Evolutionary conservation across 1,140 invertebrate species (phyloP), one percentile per base, ranked within the genome.

Genomic region (Drosophila seguyi): DNA sequence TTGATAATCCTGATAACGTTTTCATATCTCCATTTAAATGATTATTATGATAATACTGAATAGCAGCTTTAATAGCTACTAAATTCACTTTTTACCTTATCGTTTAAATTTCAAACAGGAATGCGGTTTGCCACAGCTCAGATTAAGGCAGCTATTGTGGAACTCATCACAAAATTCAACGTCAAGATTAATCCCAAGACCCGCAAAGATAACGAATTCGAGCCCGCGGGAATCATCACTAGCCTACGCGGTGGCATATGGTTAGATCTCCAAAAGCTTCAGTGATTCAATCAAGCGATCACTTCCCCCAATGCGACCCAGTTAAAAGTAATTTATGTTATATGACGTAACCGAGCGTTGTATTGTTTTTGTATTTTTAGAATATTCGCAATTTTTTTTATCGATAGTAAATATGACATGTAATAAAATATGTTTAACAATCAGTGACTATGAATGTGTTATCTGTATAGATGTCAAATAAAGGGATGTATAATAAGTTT

Each of bases 61-160:
- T 29, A 27, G 14, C 22, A 11, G n/a, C n/a, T n/a, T n/a, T 38
- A 1, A 25, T 13, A 14, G n/a, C 18, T 13, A 3, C 13, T 22
- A 20, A 20, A 14, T 10, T 6, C 11, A 10, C 8, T 13, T 16
- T 48, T 5, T 5, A 38, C 16, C 10, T 11, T 39, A 44, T 13
- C 20, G 16, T 11, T 53, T 10, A 5, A 44, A 16, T 27, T 36
- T 34, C 27, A 8, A 39, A 44, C 11, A 87, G 83, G 91, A 14
- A 90, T 90, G 85, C 79, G 88, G 20, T 92, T 92, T 55, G 91
- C 91, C 18, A 18, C 69, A 7, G 58, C 60, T 0, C 92, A 92
- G 72, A 79, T 81, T 8, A 93, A 92, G 61, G 90, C 86, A 4
- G 86, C 83, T 0, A 16, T 82, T 1, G 88, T 74, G 8, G 90